A percentile compares a stretch with the other conserved stretches of the same genome.
These are phyloP conservation scores for Zosterops pallidus DNA, from an alignment of 2,113 vertebrate genomes.

Conservation along the genomic window DNA sequence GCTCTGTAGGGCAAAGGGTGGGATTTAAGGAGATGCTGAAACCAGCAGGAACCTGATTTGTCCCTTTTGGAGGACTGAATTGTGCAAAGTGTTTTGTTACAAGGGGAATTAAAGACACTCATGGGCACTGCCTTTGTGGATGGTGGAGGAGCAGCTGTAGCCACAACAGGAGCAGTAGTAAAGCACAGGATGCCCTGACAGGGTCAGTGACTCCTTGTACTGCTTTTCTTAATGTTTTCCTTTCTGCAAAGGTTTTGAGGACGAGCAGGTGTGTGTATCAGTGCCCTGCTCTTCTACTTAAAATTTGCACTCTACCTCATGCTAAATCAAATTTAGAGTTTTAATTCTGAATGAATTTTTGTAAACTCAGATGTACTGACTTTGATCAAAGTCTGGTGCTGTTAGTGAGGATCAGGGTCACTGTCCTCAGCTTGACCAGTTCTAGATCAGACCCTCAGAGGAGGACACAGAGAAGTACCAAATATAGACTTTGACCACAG, in stretches of 20 bases:
- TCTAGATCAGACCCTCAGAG: not conserved
- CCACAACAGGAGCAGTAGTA: not conserved
- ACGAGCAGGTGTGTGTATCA: not conserved
- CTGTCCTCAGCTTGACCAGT: not conserved
- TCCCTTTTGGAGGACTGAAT: not conserved
- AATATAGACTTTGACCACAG: not conserved
- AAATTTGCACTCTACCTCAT: fast-evolving
- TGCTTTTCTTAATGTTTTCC: not conserved
- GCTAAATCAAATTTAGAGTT: not conserved
- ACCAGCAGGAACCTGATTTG: not conserved
- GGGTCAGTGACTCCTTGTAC: not conserved
- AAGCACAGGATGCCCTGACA: not conserved
- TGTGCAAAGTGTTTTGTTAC: not conserved
- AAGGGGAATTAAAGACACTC: not conserved
- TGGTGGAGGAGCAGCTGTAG: not conserved
- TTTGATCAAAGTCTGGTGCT: not conserved
- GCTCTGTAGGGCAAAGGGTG: not conserved
- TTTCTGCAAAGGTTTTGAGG: not conserved
- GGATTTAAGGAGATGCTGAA: not conserved
- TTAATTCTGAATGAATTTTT: not conserved
- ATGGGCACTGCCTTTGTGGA: not conserved
- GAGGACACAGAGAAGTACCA: not conserved
- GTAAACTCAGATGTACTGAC: not conserved
- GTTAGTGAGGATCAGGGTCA: not conserved
- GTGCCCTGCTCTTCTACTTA: not conserved